Evolutionary conservation across 2,888 invertebrate genomes (phyloP), one percentile per base, ranked within the genome.

Genomic region (Calephelis perditalis): DNA sequence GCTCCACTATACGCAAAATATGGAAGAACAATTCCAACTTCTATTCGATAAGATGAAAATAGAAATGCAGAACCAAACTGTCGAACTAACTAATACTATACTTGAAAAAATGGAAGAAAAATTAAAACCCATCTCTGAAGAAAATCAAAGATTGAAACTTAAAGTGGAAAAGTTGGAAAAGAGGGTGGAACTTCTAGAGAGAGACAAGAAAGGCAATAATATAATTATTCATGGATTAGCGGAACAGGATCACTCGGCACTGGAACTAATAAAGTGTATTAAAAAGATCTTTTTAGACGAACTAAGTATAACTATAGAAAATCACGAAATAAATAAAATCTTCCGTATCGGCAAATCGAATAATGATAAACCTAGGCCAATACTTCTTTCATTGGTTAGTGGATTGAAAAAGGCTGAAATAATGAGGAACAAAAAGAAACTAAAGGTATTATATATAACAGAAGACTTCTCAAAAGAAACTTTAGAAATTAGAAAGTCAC

Each of bases 381-480:
- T 64, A 1, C 56, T 69, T 1, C 56, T 45, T 12, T 65, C 65
- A 0, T 66, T 71, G 36, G 35, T 59, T 36, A 67, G 36, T n/a
- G 47, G 52, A 0, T 70, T 67, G 70, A 70, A 62, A 57, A 73
- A 70, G 37, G 61, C 49, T 10, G 63, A 67, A 63, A 66, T 71
- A n/a, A 67, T 71, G 12, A 69, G 61, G 60, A 69, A 66, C 7
- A 71, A 62, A 58, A 72, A 71, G 15, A 15, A 15, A 15, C 15
- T 15, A 15, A 15, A 15, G 15, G 15, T 15, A 15, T 15, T 15
- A 15, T 15, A 15, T 58, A 61, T 71, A 0, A 58, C 63, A 0
- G 68, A 72, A 11, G 72, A 71, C 15, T 72, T 65, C 45, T 59
- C 70, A 2, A 71, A 72, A 44, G 70, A 72, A 64, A 67, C 66